Evolutionary conservation across 2,888 invertebrate genomes (phyloP), one percentile per base, ranked within the genome.

Genomic region (Eucriotettix oculatus): DNA sequence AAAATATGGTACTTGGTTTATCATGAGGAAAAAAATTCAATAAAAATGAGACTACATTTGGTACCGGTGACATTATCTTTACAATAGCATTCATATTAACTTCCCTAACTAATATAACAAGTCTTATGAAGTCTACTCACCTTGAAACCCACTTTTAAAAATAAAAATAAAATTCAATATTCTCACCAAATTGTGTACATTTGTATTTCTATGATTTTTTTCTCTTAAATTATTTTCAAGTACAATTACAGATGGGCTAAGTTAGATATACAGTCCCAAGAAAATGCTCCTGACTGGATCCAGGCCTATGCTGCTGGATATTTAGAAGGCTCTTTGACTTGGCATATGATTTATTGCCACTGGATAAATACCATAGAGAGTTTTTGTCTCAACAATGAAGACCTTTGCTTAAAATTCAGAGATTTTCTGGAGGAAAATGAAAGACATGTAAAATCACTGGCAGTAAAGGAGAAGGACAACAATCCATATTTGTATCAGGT

Each of bases 281-380:
- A 79, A 40, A 77, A 78, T 7, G 87, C 84, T 72, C 81, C 84
- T 1, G 91, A 92, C 71, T 80, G 81, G 67, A 80, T 87, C 54
- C 93, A 93, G 75, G 90, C 91, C 0, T 90, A 85, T 71, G 86
- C 88, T 1, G 92, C 93, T 1, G 94, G 94, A 9, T 78, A 88
- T 53, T 79, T 88, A 0, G 93, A 94, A 72, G 93, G 91, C 0
- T 83, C 84, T 29, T 72, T 91, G 7, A 90, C 92, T 11, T 86
- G 86, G 83, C 84, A 84, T 63, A 77, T 88, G 60, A 89, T 93
- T 66, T 83, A 85, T 71, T 82, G 84, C 68, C 87, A 89, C 69
- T 86, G 90, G 79, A 77, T 81, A 68, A 92, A 92, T 70, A 85
- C 84, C 40, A 76, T 81, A 10, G 72, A 72, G 58, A 75, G 68